These are phyloP conservation scores for Zosterops lateralis DNA, from an alignment of 2,113 vertebrate species.

Conservation along the genomic window DNA sequence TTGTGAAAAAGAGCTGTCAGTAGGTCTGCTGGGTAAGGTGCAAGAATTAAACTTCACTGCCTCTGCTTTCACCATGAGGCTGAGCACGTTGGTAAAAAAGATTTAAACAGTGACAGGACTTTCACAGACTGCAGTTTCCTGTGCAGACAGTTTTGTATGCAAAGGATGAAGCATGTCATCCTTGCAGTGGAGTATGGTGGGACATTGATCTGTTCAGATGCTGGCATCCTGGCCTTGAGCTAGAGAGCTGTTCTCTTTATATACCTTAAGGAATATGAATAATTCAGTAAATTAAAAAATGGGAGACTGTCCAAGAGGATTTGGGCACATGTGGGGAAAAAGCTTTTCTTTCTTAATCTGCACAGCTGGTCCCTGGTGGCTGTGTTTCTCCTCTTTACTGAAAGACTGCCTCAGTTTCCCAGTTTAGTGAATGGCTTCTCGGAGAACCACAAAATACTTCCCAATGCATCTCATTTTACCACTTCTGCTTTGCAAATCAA, in stretches of 20 bases:
- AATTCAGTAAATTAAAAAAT: neutral
- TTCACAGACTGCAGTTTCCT: neutral
- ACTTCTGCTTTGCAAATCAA: neutral
- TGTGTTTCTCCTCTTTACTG: neutral
- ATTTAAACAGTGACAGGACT: neutral
- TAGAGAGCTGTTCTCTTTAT: neutral
- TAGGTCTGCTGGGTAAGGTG: neutral
- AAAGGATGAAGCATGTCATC: neutral
- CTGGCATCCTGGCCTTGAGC: neutral
- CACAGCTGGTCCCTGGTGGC: neutral
- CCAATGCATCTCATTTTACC: neutral
- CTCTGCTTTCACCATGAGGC: neutral
- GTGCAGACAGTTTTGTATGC: neutral
- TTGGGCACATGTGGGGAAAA: neutral
- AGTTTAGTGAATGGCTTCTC: neutral
- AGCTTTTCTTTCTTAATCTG: neutral
- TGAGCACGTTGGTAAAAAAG: neutral
- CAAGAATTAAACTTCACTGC: neutral
- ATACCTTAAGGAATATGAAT: neutral
- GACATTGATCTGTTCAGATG: neutral
- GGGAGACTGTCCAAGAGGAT: neutral
- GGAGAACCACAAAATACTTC: neutral
- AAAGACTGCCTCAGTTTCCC: neutral
- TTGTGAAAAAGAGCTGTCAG: neutral
- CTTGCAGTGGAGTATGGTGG: neutral